These are phyloP conservation scores for Bradypodion pumilum DNA, from an alignment of 2,797 vertebrate genomes.

Conservation along the genomic window DNA sequence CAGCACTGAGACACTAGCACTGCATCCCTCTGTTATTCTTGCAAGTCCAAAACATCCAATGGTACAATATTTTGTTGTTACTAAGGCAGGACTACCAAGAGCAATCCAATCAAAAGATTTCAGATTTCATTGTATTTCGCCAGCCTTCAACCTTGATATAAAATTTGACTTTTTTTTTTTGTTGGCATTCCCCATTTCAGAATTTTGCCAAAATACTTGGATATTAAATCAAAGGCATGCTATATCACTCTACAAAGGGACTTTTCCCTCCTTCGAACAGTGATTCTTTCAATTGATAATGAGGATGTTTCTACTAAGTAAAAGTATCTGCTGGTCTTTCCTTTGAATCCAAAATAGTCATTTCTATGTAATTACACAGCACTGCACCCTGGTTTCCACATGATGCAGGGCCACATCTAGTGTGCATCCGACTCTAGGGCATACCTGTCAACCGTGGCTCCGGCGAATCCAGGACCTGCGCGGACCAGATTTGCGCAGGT, in stretches of 20 bases:
- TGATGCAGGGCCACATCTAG: too few species aligned
- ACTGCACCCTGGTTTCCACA: too few species aligned
- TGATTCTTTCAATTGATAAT: slow-evolving; percentile 70
- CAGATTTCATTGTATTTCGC: neutral
- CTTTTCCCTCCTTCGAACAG: slow-evolving; percentile 58
- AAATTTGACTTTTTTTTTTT: neutral
- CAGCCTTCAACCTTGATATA: neutral
- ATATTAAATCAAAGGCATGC: neutral
- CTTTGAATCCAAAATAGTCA: slow-evolving; percentile 6
- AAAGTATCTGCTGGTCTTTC: slow-evolving; percentile 51
- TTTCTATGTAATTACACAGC: neutral
- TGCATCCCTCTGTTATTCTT: neutral
- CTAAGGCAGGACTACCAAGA: neutral
- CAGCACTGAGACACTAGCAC: neutral
- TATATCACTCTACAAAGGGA: neutral
- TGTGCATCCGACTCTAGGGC: too few species aligned
- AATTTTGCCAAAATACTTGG: neutral
- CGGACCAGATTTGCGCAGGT: too few species aligned
- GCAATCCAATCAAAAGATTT: neutral
- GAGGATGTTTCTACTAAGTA: slow-evolving; percentile 61
- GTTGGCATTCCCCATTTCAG: neutral
- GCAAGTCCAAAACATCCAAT: neutral
- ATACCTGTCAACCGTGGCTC: too few species aligned
- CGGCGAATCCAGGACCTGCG: too few species aligned
- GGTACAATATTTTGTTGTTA: neutral